phyloP scores from a whole-genome alignment of 2,113 vertebrate species.

The Ailurus styani region DNA sequence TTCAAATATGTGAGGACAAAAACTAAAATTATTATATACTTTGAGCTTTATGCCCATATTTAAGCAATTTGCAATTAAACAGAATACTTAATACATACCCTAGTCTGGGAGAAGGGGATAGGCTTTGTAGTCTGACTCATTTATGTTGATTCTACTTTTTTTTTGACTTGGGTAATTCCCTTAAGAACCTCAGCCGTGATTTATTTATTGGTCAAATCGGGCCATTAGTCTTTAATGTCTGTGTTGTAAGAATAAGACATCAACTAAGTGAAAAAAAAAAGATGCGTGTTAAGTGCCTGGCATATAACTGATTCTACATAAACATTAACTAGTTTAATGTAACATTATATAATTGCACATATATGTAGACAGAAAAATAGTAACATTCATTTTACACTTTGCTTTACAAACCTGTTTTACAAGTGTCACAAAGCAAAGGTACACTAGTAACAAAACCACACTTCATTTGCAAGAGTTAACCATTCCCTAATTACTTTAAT shows the following conservation, averaged over 20 bases:
- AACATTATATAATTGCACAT: not conserved
- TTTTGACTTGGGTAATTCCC: not conserved
- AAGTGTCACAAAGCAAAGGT: not conserved
- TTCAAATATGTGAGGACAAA: not conserved
- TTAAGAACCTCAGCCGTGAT: not conserved
- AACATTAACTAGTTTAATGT: not conserved
- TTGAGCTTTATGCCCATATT: not conserved
- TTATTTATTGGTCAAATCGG: not conserved
- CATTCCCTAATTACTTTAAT: not conserved
- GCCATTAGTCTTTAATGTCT: not conserved
- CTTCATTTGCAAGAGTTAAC: not conserved
- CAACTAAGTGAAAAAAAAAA: not conserved
- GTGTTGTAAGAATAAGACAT: not conserved
- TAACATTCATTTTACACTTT: not conserved
- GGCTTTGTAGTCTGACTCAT: not conserved
- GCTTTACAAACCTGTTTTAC: not conserved
- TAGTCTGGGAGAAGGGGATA: not conserved
- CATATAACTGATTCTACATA: not conserved
- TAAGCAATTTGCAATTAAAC: not conserved
- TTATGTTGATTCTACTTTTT: not conserved
- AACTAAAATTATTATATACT: not conserved
- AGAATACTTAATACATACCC: not conserved
- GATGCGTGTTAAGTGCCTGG: not conserved
- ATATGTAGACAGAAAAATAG: not conserved
- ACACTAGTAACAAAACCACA: not conserved